These are phyloP conservation scores for Amblyopsis hoosieri DNA, from an alignment of 2,797 vertebrate species.

Conservation along the genomic window DNA sequence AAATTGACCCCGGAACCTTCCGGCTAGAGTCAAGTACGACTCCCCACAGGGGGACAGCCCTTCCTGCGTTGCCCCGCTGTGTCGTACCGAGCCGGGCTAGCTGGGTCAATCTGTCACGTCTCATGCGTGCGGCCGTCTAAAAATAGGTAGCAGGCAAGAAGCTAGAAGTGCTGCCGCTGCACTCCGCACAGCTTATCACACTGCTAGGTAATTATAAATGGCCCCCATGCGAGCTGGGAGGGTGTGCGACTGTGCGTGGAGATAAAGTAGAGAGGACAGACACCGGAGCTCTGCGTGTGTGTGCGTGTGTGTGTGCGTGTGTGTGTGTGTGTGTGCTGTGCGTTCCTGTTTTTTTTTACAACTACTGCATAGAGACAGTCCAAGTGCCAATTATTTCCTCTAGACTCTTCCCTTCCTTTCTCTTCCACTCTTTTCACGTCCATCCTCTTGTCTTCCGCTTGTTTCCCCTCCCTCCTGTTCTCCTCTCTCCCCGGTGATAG, in stretches of 20 bases:
- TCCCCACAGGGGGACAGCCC: neutral
- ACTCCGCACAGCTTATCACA: constrained; percentile 6
- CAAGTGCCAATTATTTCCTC: no score
- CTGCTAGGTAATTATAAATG: constrained; percentile 15
- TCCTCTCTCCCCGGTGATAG: no score
- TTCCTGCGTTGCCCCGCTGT: constrained; percentile 8
- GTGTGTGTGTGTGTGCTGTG: neutral
- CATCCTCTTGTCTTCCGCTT: no score
- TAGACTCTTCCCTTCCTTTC: no score
- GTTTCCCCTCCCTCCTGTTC: no score
- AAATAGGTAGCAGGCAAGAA: constrained; percentile 20
- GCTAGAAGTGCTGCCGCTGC: constrained; percentile 16
- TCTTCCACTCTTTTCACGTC: no score
- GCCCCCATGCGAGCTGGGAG: neutral
- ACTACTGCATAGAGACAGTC: neutral
- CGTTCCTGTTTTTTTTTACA: neutral
- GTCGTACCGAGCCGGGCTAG: constrained; percentile 23
- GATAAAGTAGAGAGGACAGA: constrained; percentile 1
- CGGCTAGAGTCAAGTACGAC: constrained; percentile 5
- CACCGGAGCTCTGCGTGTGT: neutral
- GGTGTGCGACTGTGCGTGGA: neutral
- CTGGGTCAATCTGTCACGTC: constrained; percentile 36
- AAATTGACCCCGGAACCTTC: neutral
- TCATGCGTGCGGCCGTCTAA: constrained; percentile 21
- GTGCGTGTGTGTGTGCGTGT: no score